Evolutionary conservation across 2,888 invertebrate species (phyloP).

Genomic region (Adelognathus sp.): DNA sequence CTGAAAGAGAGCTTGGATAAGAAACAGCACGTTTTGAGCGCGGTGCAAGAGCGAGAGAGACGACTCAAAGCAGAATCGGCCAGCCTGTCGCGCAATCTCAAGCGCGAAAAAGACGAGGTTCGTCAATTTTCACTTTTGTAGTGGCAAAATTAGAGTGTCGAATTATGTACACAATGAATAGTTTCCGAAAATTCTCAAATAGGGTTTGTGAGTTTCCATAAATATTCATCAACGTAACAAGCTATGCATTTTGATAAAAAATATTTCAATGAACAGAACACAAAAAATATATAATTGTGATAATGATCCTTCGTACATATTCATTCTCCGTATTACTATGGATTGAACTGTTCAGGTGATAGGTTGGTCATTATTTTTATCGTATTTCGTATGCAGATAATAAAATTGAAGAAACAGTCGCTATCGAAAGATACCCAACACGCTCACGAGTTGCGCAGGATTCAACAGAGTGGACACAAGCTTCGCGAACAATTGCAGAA

Average conservation of each 20-base stretch:
- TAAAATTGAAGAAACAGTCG: constrained; percentile 67
- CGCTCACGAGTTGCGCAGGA: constrained; percentile 68
- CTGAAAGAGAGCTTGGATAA: constrained; percentile 66
- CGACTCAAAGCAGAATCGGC: constrained; percentile 65
- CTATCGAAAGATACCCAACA: constrained; percentile 70
- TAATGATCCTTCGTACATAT: neutral
- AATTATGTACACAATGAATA: neutral
- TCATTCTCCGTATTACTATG: neutral
- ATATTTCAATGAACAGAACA: neutral
- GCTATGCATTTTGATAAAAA: neutral
- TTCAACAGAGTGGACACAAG: constrained; percentile 65
- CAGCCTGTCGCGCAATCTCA: constrained; percentile 62
- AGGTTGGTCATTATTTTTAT: neutral
- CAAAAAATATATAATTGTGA: neutral
- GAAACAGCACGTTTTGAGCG: constrained; percentile 60
- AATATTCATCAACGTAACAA: neutral
- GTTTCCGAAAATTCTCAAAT: neutral
- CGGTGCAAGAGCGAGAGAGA: constrained; percentile 66
- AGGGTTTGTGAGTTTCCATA: too few species aligned
- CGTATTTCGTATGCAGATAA: constrained; percentile 49
- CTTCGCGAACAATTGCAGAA: constrained; percentile 68
- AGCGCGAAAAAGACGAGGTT: constrained; percentile 70
- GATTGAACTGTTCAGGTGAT: neutral
- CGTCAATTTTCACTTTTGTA: neutral
- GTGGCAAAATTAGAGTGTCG: neutral